Evolutionary conservation across 2,888 invertebrate genomes (phyloP), one percentile per base, ranked within the genome.

Genomic region (Drosophila suboccidentalis): DNA sequence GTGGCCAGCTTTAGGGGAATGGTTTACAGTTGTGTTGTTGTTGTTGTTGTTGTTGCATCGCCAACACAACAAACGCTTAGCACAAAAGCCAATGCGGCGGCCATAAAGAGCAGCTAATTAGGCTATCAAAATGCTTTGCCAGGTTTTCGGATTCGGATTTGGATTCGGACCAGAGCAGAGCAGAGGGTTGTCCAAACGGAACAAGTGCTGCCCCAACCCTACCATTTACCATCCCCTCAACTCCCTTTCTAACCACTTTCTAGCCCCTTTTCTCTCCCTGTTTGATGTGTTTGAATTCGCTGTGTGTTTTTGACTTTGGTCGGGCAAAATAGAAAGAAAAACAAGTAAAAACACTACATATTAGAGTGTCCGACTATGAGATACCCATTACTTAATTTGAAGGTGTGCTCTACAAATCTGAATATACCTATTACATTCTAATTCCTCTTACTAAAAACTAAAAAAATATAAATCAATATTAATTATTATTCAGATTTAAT

Each of bases 51-150:
- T 69, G 73, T 55, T 78, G 82, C 72, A 79, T 71, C 60, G 67
- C 41, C 26, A 26, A 26, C 83, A 75, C 26, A 26, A 26, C 83
- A 75, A 82, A 78, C 86, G 82, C 78, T 83, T 87, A 80, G 85
- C 80, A 86, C 88, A 86, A 86, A 86, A 83, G 86, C 83, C 71
- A 78, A 74, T 63, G 71, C 66, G 50, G 62, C 49, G 62, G 66
- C 70, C 75, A 83, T 83, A 83, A 83, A 85, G 84, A 80, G 85
- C 85, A 76, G 82, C 84, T 85, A 85, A 85, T 85, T 85, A 85
- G 84, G 87, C 84, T 87, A 85, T 85, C 85, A 85, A 85, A 85
- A 85, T 85, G 84, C 87, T 67, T 69, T 63, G 54, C 39, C 41
- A 39, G 58, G 39, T 10, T 29, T 36, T 17, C 6, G n/a, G 43